Conservation (phyloP, 2,888 invertebrate species). For the Cancer borealis region DNA sequence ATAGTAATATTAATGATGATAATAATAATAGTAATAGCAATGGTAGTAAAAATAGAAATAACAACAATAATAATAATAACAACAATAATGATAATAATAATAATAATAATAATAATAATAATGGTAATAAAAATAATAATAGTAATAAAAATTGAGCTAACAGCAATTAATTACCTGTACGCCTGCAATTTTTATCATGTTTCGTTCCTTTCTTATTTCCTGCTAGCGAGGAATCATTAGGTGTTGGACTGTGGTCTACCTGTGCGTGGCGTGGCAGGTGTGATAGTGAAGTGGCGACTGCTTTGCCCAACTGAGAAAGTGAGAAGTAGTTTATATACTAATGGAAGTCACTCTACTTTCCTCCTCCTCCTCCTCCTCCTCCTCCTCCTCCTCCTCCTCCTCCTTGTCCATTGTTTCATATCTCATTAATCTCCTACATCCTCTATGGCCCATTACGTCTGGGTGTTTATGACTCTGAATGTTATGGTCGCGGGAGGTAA, state of each 20-base stretch:
- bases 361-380: slow-evolving; percentile 7
- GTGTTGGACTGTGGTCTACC: neutral
- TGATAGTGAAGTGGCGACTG: neutral
- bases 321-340: neutral
- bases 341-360: neutral
- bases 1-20: no score
- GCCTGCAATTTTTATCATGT: neutral
- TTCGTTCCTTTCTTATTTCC: neutral
- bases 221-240: neutral
- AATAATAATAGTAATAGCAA: neutral
- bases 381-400: neutral
- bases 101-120: neutral
- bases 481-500: neutral
- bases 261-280: neutral
- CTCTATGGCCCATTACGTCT: neutral
- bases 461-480: neutral
- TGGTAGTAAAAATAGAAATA: no score
- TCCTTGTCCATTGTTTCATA: neutral
- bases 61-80: neutral
- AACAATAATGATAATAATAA: no score
- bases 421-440: neutral
- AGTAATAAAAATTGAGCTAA: neutral
- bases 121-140: neutral
- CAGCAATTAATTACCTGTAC: slow-evolving; percentile 33
- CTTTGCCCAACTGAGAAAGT: neutral